Evolutionary conservation across 1,140 invertebrate genomes (phyloP).

Genomic region (Calliopsis andreniformis): DNA sequence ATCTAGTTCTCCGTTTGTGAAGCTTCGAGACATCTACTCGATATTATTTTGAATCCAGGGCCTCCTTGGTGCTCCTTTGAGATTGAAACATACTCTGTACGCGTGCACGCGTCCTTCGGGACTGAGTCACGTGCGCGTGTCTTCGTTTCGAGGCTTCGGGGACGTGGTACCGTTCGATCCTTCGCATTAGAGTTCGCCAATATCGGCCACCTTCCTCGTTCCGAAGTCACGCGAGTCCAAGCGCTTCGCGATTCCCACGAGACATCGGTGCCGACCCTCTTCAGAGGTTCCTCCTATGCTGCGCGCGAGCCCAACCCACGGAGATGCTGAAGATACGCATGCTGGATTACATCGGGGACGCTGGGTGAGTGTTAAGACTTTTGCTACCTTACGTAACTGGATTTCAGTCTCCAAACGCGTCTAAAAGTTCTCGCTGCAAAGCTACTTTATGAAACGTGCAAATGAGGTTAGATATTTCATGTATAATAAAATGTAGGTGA

Average conservation of each 20-base stretch:
- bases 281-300: background rate
- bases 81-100: constrained; percentile 6
- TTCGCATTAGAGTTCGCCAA: constrained; percentile 47
- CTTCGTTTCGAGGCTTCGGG: constrained; percentile 61
- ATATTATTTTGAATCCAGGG: too few relatives aligned
- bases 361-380: constrained; percentile 72
- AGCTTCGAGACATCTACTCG: too few relatives aligned
- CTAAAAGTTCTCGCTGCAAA: too few relatives aligned
- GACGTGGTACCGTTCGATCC: constrained; percentile 66
- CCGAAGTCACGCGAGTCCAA: background rate
- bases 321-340: constrained; percentile 79
- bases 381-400: too few relatives aligned
- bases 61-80: too few relatives aligned
- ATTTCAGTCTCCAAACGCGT: background rate
- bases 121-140: constrained; percentile 42
- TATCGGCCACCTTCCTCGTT: constrained; percentile 47
- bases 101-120: background rate
- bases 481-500: too few relatives aligned
- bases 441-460: too few relatives aligned
- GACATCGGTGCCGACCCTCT: background rate
- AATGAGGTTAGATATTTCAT: too few relatives aligned
- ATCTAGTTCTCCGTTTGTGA: too few relatives aligned
- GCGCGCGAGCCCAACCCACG: background rate
- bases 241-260: constrained; percentile 5
- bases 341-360: constrained; percentile 79